Evolutionary conservation across 2,797 vertebrate species (phyloP), one percentile per base, ranked within the genome.

Genomic region (Galagoides demidoff): DNA sequence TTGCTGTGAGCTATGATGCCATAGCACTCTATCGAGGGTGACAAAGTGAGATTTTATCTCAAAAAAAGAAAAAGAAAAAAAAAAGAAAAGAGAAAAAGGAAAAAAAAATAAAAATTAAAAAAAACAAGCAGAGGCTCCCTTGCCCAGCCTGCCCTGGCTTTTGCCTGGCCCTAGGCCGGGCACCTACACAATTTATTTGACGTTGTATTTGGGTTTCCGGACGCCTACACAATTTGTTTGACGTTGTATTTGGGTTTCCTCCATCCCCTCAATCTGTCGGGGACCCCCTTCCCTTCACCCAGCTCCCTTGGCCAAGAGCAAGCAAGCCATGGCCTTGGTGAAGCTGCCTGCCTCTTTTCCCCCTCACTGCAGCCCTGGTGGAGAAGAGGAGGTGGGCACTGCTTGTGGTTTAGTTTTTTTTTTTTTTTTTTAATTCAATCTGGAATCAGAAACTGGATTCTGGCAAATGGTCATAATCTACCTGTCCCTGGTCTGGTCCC

Each of bases 171-270:
- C 59, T 83, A 86, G 96, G 96, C 96, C 96, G 97, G 97, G 96
- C 39, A 17, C 88, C 96, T 94, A 96, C 43, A 43, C 43, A 43
- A 43, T 43, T 43, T 43, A 43, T n/a, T n/a, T n/a, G n/a, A n/a
- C n/a, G n/a, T n/a, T n/a, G n/a, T n/a, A n/a, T n/a, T n/a, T n/a
- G n/a, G n/a, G n/a, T n/a, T n/a, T n/a, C n/a, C n/a, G 39, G 39
- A 43, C 39, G 39, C 39, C 39, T 43, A 7, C 83, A 82, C 94
- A 17, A 96, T 96, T 98, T 97, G 97, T 97, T 98, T 97, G 96
- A 97, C 13, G 95, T 98, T 98, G 97, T 97, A 97, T 98, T 98
- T 98, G 97, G 97, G 96, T 97, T 97, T 97, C 70, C 96, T 85
- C 74, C 64, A 96, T 23, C 84, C 89, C 87, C 34, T 91, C 85